Base-by-base conservation (phyloP, 2,888 invertebrate species). In the Drosophila maculinotata region DNA sequence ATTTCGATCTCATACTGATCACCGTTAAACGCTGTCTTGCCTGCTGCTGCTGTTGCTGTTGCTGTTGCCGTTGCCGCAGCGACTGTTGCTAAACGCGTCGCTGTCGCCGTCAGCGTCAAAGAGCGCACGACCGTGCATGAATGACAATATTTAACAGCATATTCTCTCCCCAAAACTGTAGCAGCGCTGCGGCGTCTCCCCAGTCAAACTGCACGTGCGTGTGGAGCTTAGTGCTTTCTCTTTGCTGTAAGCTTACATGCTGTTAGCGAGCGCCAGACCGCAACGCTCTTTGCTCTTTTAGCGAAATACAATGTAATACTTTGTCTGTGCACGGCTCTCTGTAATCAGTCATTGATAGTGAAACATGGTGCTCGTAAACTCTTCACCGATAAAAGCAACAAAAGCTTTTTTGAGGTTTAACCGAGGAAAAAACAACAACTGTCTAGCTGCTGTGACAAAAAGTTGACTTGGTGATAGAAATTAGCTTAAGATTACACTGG, bases 1-100 rank as follows among this genome's bases (percentile, higher is more conserved):
- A 83, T 81, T 88, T 72, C 69, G 77, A 83, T 79, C 69, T 79
- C 76, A 56, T 70, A 82, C 81, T 87, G 87, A 88, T 80, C 74
- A 73, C 79, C 84, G 79, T 79, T 78, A 78, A 76, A 64, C 58
- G 69, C 57, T 68, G 63, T 56, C 53, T 53, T 53, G 63, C 33
- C 56, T 73, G 76, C 59, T 64, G 67, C 41, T 63, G 79, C 66
- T 64, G 65, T 44, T 35, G 58, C 51, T 47, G 62, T 30, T 58
- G 44, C 39, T 39, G 58, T 28, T 45, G 52, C n/a, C 42, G 52
- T 28, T 47, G 47, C n/a, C 38, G 52, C 31, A 42, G 47, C 54
- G 49, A 48, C 62, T 48, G 57, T 47, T 56, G 52, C 56, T 28
- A 35, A 44, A 36, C 45, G 39, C 67, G 56, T 33, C 20, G 31